Evolutionary conservation across 1,140 invertebrate genomes (phyloP).

Genomic region (Philopotamus ludificatus): DNA sequence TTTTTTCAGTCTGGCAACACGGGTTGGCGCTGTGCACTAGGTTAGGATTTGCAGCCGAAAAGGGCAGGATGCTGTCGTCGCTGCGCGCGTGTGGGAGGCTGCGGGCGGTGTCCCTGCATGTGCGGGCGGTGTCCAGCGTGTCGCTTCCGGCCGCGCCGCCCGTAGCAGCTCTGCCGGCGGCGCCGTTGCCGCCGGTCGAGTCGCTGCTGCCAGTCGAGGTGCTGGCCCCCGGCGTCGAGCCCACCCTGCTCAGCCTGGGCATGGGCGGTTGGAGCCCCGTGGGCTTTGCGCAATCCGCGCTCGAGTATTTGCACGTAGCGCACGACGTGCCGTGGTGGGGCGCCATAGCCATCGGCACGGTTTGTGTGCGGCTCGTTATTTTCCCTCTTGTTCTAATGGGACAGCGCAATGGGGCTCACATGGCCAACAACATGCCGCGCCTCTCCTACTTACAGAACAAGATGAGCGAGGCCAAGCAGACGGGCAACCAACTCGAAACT

Average conservation of each 20-base stretch:
- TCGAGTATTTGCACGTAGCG: slow-evolving; percentile 80
- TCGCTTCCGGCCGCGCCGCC: slow-evolving; percentile 1
- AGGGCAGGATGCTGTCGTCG: background rate
- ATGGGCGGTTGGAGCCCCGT: slow-evolving; percentile 77
- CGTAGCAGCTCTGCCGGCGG: background rate
- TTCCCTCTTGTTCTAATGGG: slow-evolving; percentile 81
- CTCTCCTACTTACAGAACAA: slow-evolving; percentile 76
- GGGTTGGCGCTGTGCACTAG: no score
- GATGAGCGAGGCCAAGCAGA: slow-evolving; percentile 78
- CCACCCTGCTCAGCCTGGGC: slow-evolving; percentile 75
- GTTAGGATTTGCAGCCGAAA: no score
- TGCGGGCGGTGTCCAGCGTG: no score
- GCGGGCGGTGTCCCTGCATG: no score
- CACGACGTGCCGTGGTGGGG: slow-evolving; percentile 87
- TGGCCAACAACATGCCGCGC: slow-evolving; percentile 80
- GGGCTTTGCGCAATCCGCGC: slow-evolving; percentile 73
- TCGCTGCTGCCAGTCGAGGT: background rate
- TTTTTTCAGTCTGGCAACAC: no score
- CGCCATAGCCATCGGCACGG: slow-evolving; percentile 76
- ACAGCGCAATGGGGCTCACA: slow-evolving; percentile 74
- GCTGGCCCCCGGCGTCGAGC: slow-evolving; percentile 54
- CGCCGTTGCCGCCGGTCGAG: background rate
- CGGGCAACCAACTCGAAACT: slow-evolving; percentile 77
- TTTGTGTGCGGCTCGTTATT: slow-evolving; percentile 68
- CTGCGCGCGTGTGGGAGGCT: no score